These are phyloP conservation scores for Oryzias celebensis DNA, from an alignment of 2,113 vertebrate species.

Conservation along the genomic window DNA sequence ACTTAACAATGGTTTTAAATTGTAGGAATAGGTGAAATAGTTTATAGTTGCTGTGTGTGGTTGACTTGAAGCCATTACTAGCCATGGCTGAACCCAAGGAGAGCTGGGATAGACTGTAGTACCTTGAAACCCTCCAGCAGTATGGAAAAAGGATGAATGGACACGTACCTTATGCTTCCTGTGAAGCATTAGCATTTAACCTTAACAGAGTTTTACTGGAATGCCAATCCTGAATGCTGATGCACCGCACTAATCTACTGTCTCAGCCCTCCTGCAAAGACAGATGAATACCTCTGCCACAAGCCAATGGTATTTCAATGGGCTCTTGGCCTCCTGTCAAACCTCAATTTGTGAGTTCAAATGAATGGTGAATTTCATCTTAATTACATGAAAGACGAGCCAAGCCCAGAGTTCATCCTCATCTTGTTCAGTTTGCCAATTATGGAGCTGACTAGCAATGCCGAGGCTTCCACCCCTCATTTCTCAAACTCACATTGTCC, in stretches of 20 bases:
- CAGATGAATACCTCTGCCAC: conserved; percentile 59
- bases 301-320: conserved; percentile 69
- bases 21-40: no score
- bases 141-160: no score
- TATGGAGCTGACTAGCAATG: conserved; percentile 63
- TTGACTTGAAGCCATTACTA: no score
- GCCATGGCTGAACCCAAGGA: no score
- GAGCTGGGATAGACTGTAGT: no score
- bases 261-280: conserved; percentile 44
- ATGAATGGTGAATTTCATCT: conserved; percentile 74
- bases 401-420: conserved; percentile 71
- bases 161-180: conserved; percentile 79
- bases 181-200: conserved; percentile 81
- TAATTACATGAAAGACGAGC: conserved; percentile 70
- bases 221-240: conserved; percentile 53
- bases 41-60: no score
- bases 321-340: conserved; percentile 76
- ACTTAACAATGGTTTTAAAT: no score
- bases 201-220: conserved; percentile 67
- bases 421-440: conserved; percentile 67
- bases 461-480: conserved; percentile 59
- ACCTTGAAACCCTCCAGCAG: no score
- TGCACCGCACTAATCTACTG: conserved; percentile 44
- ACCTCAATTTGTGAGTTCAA: conserved; percentile 72
- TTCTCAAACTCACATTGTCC: conserved; percentile 66